Base-by-base conservation (phyloP, 1,140 invertebrate genomes). In the Musca vetustissima region DNA sequence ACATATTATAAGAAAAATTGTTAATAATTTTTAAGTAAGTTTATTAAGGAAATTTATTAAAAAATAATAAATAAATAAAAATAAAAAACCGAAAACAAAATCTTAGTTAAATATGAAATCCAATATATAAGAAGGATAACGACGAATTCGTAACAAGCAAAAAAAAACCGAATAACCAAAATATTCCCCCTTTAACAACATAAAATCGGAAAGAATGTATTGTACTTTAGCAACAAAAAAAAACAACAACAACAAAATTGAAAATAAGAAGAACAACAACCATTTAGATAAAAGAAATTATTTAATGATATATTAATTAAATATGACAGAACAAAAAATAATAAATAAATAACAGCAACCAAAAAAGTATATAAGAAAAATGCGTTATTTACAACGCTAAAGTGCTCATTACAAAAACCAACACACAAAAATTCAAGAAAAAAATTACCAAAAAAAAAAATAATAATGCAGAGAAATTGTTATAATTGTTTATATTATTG, bases 1-100 rank as follows among this genome's bases (percentile, higher is more conserved):
- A 64, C n/a, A 48, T 65, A 43, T 65, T 47, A 65, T 50, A 66
- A 52, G 22, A 66, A 66, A n/a, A 53, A 66, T 50, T 52, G 64
- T 50, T 52, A 66, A 66, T 49, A 66, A 66, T 50, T 66, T 50
- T 66, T 50, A 66, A 66, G 49, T 52, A 66, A 66, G 22, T 50
- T 49, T 52, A 66, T 66, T 66, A 52, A 50, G 47, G 24, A 66
- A 49, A 66, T 66, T 50, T 50, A 66, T 66, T 50, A 66, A 66
- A 48, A 3, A 61, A 43, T 22, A 65, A 65, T 22, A 47, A 65
- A 13, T 6, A 32, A 17, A n/a, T 1, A 25, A 4, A 25, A 61
- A 52, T 1, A 32, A 49, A 50, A 66, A 49, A 50, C 11, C 36
- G 11, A 43, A 43, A 32, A 32, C 28, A 32, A 32, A 43, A 43